Base-by-base conservation (phyloP, 2,888 invertebrate genomes). In the Deilephila elpenor region DNA sequence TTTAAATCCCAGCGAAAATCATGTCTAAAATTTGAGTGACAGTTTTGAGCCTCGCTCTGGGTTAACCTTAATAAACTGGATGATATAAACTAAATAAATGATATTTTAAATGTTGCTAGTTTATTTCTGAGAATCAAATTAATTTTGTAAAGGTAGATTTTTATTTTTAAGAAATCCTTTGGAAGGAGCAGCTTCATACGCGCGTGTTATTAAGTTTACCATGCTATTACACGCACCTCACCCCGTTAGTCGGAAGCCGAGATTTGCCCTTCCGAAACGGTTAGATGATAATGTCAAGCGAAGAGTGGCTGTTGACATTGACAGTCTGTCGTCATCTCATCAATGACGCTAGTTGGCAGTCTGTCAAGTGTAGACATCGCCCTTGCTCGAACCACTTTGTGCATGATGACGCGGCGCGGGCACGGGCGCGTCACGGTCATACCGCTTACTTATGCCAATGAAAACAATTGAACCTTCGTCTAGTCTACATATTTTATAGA, bases 341-440 rank as follows among this genome's bases (percentile, higher is more conserved):
- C 80, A 88, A 67, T 67, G 84, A 91, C 90, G 89, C 90, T 91
- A 91, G 87, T 91, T 93, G 93, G 93, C 93, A 92, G 77, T 77
- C 76, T 82, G 87, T 89, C 93, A 93, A 93, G 88, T 84, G 82
- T 79, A 81, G 79, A 81, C 75, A 75, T 79, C 87, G 88, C 89
- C 89, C 91, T 91, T 90, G 89, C 83, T 75, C 78, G 75, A 73
- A 72, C 75, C 76, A 75, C 78, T 78, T 78, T 56, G 44, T 44
- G 62, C 61, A 75, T 56, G 71, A 75, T 75, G 74, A 74, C 64
- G 71, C 59, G 61, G 34, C 62, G 59, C 32, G 37, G 20, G 25
- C 53, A 44, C 61, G 34, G 44, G 59, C 44, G 37, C 53, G 73
- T 70, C 74, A 71, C 62, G 59, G 71, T 74, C 60, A 72, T 60